Evolutionary conservation across 2,888 invertebrate species (phyloP).

Genomic region (Papilio demoleus): DNA sequence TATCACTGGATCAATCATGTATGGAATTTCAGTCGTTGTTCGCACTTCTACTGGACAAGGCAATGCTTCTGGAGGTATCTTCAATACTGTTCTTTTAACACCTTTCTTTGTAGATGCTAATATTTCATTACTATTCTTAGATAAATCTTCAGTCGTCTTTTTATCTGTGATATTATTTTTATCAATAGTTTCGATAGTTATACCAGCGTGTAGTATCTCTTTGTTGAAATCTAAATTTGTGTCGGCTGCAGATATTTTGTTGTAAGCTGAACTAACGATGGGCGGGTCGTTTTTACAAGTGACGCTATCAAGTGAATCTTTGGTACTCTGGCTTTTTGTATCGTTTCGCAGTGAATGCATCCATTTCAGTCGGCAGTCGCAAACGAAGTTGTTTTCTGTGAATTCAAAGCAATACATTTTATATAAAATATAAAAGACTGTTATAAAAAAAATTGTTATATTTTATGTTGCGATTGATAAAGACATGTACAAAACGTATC

Average conservation of each 20-base stretch:
- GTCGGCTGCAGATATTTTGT: constrained; percentile 66
- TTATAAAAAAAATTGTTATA: too few relatives aligned
- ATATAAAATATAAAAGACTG: constrained; percentile 12
- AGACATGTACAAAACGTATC: too few relatives aligned
- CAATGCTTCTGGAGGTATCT: constrained; percentile 71
- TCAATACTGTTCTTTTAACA: constrained; percentile 69
- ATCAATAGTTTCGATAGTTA: constrained; percentile 67
- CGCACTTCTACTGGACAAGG: constrained; percentile 71
- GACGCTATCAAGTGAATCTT: constrained; percentile 87
- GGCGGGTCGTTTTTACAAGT: constrained; percentile 87
- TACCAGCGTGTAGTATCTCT: constrained; percentile 67
- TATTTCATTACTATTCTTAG: constrained; percentile 41
- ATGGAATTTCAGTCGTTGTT: constrained; percentile 70
- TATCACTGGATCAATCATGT: constrained; percentile 70
- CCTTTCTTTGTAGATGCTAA: constrained; percentile 56
- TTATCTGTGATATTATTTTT: constrained; percentile 69
- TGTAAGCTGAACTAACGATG: constrained; percentile 76
- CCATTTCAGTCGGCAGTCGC: constrained; percentile 92
- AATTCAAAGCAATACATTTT: constrained; percentile 52
- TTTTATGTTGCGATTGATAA: too few relatives aligned
- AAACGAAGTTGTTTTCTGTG: constrained; percentile 92
- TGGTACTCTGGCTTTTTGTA: constrained; percentile 88
- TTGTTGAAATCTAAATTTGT: constrained; percentile 68
- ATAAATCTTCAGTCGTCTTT: constrained; percentile 38
- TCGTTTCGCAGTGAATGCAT: constrained; percentile 89